These are phyloP conservation scores for Xylota segnis DNA, from an alignment of 2,888 invertebrate genomes.

Conservation along the genomic window DNA sequence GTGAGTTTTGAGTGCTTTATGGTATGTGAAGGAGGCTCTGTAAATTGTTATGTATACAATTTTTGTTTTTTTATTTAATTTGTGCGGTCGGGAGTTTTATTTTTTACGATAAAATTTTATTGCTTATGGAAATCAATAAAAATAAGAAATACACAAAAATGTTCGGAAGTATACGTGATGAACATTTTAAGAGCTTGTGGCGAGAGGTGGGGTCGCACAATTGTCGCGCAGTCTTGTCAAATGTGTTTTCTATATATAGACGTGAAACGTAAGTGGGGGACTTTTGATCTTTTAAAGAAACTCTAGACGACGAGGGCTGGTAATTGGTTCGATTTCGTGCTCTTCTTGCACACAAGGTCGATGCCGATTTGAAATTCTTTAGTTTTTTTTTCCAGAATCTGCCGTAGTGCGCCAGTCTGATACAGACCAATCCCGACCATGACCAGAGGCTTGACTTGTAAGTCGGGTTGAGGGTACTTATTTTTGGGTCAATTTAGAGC, in stretches of 20 bases:
- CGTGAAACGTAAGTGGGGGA: neutral
- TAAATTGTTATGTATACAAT: conserved; percentile 36
- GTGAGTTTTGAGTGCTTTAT: conserved; percentile 15
- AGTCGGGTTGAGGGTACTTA: too few relatives aligned
- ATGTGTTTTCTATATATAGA: neutral
- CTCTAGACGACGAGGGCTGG: neutral
- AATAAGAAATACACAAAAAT: conserved; percentile 4
- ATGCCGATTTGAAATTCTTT: too few relatives aligned
- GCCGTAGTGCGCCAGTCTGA: too few relatives aligned
- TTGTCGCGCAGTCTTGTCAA: conserved; percentile 11
- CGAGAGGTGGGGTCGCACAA: conserved; percentile 8
- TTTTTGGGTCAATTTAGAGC: too few relatives aligned
- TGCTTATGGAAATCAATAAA: conserved; percentile 58
- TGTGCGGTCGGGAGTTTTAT: conserved; percentile 29
- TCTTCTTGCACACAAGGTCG: neutral
- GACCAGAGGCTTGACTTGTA: too few relatives aligned
- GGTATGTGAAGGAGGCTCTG: conserved; percentile 16
- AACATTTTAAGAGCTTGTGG: conserved; percentile 1
- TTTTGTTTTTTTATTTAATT: conserved; percentile 32
- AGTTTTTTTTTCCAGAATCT: too few relatives aligned
- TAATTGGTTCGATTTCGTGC: conserved; percentile 6
- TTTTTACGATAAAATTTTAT: conserved; percentile 37
- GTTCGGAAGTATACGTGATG: neutral
- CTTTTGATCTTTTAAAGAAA: conserved; percentile 1
- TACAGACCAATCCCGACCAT: too few relatives aligned